Base-by-base conservation (phyloP, 2,113 vertebrate species). In the Brachypteracias leptosomus region DNA sequence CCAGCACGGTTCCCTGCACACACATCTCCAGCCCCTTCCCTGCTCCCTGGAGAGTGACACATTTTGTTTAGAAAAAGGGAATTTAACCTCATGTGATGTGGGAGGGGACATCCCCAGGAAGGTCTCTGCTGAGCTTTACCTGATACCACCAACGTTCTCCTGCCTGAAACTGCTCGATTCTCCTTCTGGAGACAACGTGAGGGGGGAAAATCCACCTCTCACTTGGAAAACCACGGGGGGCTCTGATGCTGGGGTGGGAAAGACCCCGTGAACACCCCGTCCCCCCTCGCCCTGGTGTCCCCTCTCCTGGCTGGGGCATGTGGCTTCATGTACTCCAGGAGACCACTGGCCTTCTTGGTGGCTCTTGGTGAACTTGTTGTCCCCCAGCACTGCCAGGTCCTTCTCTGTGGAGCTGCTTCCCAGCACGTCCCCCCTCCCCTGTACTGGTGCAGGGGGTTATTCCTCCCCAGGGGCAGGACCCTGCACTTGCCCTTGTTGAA, bases 21-120 rank as follows among this genome's bases (percentile, higher is more conserved):
- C 7, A 0, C 0, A 0, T 5, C 76, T 38, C 72, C 40, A 25
- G 1, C 51, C 55, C 31, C 36, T 1, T 1, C 0, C 2, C 55
- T 15, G 86, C 65, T 86, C 72, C 68, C 42, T 22, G 19, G 65
- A 9, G 1, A 52, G 16, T 67, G 95, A 72, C 89, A 85, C 16
- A 36, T 68, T 84, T 47, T 14, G 91, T 82, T 84, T 47, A 51
- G 93, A 14, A 21, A 51, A 47, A 12, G 47, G 81, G 18, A 74
- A 81, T 65, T 35, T 81, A 7, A 77, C 51, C 4, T 1, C 13
- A 28, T 67, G 52, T 89, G 92, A 84, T 26, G n/a, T 26, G 57
- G 70, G 13, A 93, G 57, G 74, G 61, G 61, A 77, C 0, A 2
- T 85, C 52, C 52, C 44, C 9, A 3, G 3, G 52, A 36, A 44